Evolutionary conservation across 2,797 vertebrate species (phyloP).

Genomic region (Girardinus metallicus): DNA sequence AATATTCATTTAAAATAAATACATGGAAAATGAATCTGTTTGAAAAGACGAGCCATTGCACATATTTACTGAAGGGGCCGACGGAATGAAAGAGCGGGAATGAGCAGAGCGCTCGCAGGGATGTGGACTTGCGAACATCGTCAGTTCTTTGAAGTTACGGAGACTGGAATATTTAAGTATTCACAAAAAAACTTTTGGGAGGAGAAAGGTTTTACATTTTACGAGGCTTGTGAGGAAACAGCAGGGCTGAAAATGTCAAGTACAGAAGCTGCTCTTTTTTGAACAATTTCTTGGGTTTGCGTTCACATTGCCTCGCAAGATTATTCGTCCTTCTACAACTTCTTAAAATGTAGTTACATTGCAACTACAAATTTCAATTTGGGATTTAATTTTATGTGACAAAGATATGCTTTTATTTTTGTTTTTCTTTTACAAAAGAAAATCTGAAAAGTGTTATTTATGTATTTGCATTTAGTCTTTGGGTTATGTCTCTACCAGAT

Average conservation of each 20-base stretch:
- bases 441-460: background rate
- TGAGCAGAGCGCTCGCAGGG: conserved; percentile 75
- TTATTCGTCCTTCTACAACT: background rate
- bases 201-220: conserved; percentile 63
- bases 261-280: conserved; percentile 10
- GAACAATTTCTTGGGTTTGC: conserved; percentile 39
- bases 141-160: conserved; percentile 77
- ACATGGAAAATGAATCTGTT: conserved; percentile 71
- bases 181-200: conserved; percentile 79
- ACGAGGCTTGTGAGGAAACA: conserved; percentile 38
- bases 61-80: conserved; percentile 82
- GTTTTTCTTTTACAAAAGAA: background rate
- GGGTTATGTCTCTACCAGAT: background rate
- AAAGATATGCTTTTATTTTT: background rate
- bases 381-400: background rate
- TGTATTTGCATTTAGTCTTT: too few species aligned
- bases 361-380: background rate
- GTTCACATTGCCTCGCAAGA: background rate
- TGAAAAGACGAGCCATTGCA: conserved; percentile 78
- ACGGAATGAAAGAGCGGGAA: conserved; percentile 78
- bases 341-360: background rate
- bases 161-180: conserved; percentile 82
- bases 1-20: conserved; percentile 84
- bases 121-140: conserved; percentile 72
- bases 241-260: conserved; percentile 58